Evolutionary conservation across 2,113 vertebrate genomes (phyloP).

Genomic region (Semnornis frantzii): DNA sequence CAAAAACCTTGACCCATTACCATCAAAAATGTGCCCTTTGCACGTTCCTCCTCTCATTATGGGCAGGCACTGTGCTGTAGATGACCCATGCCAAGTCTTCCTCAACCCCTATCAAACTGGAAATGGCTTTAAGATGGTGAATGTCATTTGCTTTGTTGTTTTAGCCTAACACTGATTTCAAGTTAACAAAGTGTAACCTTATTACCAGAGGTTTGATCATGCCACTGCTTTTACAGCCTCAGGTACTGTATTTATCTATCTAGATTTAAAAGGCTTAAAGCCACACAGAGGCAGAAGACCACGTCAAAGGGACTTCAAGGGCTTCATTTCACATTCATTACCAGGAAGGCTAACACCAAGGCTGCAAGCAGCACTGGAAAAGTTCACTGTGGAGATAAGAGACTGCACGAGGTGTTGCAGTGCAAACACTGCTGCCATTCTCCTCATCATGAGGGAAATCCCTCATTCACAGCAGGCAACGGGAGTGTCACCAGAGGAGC

Average conservation of each 20-base stretch:
- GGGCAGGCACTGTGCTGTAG: background rate
- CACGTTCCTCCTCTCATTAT: accelerated
- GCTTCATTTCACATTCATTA: background rate
- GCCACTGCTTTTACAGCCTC: background rate
- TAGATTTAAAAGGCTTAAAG: background rate
- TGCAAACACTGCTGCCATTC: background rate
- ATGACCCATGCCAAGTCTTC: background rate
- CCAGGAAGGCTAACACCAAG: background rate
- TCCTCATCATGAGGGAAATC: background rate
- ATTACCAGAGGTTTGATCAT: background rate
- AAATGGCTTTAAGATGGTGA: background rate
- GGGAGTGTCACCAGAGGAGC: background rate
- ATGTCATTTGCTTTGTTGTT: background rate
- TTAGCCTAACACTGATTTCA: background rate
- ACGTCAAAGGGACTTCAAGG: background rate
- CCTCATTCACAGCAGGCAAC: background rate
- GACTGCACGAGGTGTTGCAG: background rate
- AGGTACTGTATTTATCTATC: background rate
- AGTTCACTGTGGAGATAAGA: background rate
- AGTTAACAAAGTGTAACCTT: background rate
- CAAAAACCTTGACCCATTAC: background rate
- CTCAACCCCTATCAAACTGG: accelerated
- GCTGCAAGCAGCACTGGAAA: background rate
- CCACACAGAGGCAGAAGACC: background rate
- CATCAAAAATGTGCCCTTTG: accelerated